A percentile compares a stretch with the other conserved stretches of the same genome.
Evolutionary conservation across 1,140 invertebrate species (phyloP).

Genomic region (Trialeurodes vaporariorum): DNA sequence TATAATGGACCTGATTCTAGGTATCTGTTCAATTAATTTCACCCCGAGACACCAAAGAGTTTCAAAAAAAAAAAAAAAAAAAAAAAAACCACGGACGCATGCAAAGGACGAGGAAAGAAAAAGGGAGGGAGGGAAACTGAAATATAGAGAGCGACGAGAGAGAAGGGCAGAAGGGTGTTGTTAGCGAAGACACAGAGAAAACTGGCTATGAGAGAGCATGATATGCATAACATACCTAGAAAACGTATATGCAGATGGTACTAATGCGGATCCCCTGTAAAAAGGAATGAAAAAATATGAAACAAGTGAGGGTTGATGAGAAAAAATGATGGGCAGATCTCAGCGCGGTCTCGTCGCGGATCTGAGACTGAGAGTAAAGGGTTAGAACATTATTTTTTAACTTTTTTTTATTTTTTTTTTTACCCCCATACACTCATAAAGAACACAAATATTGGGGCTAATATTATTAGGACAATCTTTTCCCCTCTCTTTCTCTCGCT

Average conservation of each 20-base stretch:
- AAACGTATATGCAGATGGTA: not conserved
- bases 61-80: too few species aligned
- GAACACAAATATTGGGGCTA: not conserved
- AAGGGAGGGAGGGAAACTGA: too few species aligned
- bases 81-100: too few species aligned
- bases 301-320: not conserved
- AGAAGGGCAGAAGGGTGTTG: too few species aligned
- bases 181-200: too few species aligned
- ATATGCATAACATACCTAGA: not conserved
- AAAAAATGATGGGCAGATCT: not conserved
- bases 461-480: not conserved
- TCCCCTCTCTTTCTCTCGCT: not conserved
- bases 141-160: too few species aligned
- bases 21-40: too few species aligned
- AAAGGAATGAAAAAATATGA: not conserved
- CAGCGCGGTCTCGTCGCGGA: not conserved
- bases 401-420: not conserved
- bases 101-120: too few species aligned
- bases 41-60: too few species aligned
- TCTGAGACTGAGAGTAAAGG: not conserved
- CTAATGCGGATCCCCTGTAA: not conserved
- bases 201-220: not conserved
- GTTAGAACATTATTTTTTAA: not conserved
- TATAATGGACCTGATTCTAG: too few species aligned
- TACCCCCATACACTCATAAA: too few species aligned